Evolutionary conservation across 2,113 vertebrate species (phyloP).

Genomic region (Gasterosteus aculeatus): DNA sequence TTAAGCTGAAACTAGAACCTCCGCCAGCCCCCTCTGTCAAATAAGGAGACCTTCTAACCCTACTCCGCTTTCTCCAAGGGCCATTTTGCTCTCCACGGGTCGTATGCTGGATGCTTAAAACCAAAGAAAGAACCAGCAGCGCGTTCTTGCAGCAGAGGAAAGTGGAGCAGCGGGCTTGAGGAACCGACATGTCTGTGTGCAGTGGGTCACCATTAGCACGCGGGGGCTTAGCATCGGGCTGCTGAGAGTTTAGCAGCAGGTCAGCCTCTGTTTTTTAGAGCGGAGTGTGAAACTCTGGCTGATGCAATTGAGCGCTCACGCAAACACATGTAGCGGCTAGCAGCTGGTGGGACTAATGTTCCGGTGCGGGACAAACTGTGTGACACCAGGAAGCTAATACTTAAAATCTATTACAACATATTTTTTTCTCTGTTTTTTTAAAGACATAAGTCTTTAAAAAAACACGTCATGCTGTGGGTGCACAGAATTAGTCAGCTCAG

Average conservation of each 20-base stretch:
- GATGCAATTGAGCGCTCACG: slow-evolving; percentile 62
- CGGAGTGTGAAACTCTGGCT: slow-evolving; percentile 85
- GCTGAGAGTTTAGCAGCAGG: slow-evolving; percentile 84
- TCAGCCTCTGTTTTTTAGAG: slow-evolving; percentile 84
- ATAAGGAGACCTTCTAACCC: slow-evolving; percentile 62
- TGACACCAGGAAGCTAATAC: slow-evolving; percentile 32
- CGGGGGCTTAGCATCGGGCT: slow-evolving; percentile 86
- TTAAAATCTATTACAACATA: no score
- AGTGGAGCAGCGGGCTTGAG: slow-evolving; percentile 73
- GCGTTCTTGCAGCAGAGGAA: slow-evolving; percentile 45
- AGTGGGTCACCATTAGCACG: slow-evolving; percentile 89
- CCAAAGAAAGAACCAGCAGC: slow-evolving; percentile 3
- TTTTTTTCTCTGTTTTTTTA: no score
- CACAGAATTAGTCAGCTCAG: slow-evolving; percentile 11
- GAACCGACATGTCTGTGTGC: slow-evolving; percentile 86
- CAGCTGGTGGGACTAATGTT: slow-evolving; percentile 58
- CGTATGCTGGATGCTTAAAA: slow-evolving; percentile 15
- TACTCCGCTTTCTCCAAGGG: slow-evolving; percentile 7
- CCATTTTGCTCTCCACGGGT: slow-evolving; percentile 29
- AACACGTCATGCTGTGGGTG: background rate
- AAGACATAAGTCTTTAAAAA: background rate
- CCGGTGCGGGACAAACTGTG: slow-evolving; percentile 24
- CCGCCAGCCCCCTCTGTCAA: slow-evolving; percentile 42
- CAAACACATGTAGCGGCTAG: slow-evolving; percentile 38
- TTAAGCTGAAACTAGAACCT: slow-evolving; percentile 66